Evolutionary conservation across 1,140 invertebrate species (phyloP).

Genomic region (Drosophila ercepeae): DNA sequence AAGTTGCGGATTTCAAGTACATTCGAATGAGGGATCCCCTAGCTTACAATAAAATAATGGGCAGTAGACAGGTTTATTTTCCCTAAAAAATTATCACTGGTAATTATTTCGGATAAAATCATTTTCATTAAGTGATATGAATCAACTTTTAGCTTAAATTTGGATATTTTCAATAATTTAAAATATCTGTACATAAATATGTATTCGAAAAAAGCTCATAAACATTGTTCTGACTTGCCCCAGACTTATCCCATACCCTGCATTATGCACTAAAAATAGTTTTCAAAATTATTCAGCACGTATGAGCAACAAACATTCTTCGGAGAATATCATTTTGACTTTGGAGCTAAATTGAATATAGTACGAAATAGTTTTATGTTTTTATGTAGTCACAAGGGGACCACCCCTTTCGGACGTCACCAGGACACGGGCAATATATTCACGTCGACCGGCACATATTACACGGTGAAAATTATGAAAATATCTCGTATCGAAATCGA

Average conservation of each 20-base stretch:
- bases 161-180: too few species aligned
- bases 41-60: not conserved
- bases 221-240: conserved; percentile 3
- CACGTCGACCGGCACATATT: conserved; percentile 44
- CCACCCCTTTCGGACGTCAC: conserved; percentile 13
- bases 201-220: not conserved
- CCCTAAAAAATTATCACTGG: too few species aligned
- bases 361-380: conserved; percentile 8
- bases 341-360: not conserved
- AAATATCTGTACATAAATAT: too few species aligned
- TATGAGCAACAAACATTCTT: conserved; percentile 49
- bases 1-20: not conserved
- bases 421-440: conserved; percentile 28
- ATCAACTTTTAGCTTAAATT: too few species aligned
- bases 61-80: not conserved
- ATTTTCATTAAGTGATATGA: too few species aligned
- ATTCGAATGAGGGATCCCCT: conserved; percentile 19
- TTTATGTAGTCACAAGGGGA: not conserved
- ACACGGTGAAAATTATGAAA: conserved; percentile 61
- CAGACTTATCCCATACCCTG: conserved; percentile 35
- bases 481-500: conserved; percentile 27
- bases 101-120: too few species aligned
- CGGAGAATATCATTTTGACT: conserved; percentile 36
- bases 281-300: conserved; percentile 74
- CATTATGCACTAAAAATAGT: conserved; percentile 70